Evolutionary conservation across 92 coral and sea anemone genomes (phyloP).

Genomic region (Epizoanthus ramosus): DNA sequence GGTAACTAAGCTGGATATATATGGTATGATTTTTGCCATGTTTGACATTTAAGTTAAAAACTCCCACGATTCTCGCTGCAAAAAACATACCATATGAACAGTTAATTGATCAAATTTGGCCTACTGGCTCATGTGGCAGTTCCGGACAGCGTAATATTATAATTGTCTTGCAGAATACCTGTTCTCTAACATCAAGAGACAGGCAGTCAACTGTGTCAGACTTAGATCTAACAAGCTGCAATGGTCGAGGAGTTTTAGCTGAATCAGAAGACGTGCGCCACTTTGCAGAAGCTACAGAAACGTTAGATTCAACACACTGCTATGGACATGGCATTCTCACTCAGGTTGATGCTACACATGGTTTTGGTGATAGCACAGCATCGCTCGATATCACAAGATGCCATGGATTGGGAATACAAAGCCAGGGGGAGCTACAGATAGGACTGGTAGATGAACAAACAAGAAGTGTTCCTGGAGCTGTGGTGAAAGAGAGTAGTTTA

Average conservation of each 20-base stretch:
- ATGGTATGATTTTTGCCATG: too few relatives aligned
- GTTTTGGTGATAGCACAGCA: background rate
- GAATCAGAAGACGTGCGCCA: background rate
- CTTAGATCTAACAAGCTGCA: slow-evolving; percentile 45
- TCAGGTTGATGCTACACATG: background rate
- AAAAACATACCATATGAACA: too few relatives aligned
- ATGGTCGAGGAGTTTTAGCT: slow-evolving; percentile 49
- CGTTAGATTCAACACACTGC: slow-evolving; percentile 19
- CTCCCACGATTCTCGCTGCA: too few relatives aligned
- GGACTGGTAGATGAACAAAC: background rate
- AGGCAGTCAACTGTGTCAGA: slow-evolving; percentile 16
- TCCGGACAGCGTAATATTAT: background rate
- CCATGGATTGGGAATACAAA: slow-evolving; percentile 29
- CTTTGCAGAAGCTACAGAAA: background rate
- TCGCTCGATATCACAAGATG: slow-evolving; percentile 26
- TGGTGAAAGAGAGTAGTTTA: background rate
- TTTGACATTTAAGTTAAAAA: too few relatives aligned
- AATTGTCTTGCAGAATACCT: slow-evolving; percentile 5
- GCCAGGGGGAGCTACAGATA: background rate
- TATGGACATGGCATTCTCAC: slow-evolving; percentile 28
- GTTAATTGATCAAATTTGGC: too few relatives aligned
- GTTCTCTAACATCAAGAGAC: background rate
- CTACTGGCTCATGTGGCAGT: too few relatives aligned
- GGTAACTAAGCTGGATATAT: too few relatives aligned
- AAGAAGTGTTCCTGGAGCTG: background rate